These are phyloP conservation scores for Leptodactylus fuscus DNA, from an alignment of 2,113 vertebrate genomes.

Conservation along the genomic window DNA sequence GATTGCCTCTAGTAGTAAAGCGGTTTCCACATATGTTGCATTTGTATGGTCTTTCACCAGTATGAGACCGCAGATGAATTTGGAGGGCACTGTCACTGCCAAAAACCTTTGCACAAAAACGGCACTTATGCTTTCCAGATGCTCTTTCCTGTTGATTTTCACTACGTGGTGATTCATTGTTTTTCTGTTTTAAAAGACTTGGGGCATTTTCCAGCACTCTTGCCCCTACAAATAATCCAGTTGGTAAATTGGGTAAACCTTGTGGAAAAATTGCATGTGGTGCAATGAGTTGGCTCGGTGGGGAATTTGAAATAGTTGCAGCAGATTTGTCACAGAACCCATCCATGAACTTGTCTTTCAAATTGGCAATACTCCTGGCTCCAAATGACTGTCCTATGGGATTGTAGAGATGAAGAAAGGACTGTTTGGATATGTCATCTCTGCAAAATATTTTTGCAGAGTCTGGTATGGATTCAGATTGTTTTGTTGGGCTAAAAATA, in stretches of 20 bases:
- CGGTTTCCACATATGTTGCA: constrained; percentile 92
- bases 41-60: constrained; percentile 90
- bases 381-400: constrained; percentile 68
- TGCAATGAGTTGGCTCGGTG: constrained; percentile 37
- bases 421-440: constrained; percentile 68
- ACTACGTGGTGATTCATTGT: constrained; percentile 65
- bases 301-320: constrained; percentile 31
- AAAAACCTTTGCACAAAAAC: constrained; percentile 90
- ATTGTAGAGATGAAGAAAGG: constrained; percentile 72
- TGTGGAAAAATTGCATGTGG: constrained; percentile 53
- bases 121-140: constrained; percentile 81
- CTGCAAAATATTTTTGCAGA: constrained; percentile 64
- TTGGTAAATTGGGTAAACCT: constrained; percentile 31
- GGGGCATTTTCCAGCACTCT: constrained; percentile 69
- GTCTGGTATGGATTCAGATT: constrained; percentile 63
- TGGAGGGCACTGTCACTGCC: constrained; percentile 92
- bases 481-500: constrained; percentile 68
- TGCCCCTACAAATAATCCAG: constrained; percentile 52
- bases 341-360: constrained; percentile 47
- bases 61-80: constrained; percentile 91
- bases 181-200: constrained; percentile 70
- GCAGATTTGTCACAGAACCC: constrained; percentile 47
- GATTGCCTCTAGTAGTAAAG: constrained; percentile 91
- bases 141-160: constrained; percentile 79
- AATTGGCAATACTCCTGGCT: constrained; percentile 38